Evolutionary conservation across 2,888 invertebrate genomes (phyloP).

Genomic region (Odontocolon sp.): DNA sequence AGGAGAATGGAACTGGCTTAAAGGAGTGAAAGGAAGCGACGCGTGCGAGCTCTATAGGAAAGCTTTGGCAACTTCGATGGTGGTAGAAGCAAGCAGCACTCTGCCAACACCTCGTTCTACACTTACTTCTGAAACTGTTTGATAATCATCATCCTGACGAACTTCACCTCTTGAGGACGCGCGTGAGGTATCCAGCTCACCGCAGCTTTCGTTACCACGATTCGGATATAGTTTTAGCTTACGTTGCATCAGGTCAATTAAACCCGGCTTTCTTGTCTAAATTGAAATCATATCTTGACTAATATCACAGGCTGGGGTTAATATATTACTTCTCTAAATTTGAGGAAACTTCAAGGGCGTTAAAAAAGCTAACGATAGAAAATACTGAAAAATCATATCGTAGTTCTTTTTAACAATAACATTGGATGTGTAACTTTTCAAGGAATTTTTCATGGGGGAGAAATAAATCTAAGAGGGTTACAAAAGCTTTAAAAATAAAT

Average conservation of each 20-base stretch:
- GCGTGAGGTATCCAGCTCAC: background rate
- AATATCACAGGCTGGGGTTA: too few species aligned
- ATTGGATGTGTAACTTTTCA: background rate
- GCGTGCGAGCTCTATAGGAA: background rate
- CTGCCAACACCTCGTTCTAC: background rate
- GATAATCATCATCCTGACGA: slow-evolving; percentile 7
- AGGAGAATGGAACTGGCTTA: background rate
- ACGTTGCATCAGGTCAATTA: background rate
- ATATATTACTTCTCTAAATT: background rate
- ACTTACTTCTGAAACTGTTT: background rate
- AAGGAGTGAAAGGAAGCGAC: background rate
- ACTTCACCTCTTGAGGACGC: background rate
- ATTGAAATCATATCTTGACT: background rate
- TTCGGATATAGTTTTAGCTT: background rate
- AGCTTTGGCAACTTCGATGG: background rate
- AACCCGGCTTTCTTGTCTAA: background rate
- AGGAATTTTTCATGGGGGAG: background rate
- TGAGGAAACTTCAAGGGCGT: background rate
- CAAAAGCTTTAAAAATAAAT: background rate
- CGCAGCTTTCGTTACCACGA: background rate
- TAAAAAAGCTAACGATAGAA: background rate
- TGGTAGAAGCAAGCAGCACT: background rate
- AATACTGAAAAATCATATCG: too few species aligned
- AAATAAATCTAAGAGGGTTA: background rate
- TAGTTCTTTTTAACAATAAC: too few species aligned